Evolutionary conservation across 2,113 vertebrate genomes (phyloP), one percentile per base, ranked within the genome.

Genomic region (Motacilla tschutschensis): DNA sequence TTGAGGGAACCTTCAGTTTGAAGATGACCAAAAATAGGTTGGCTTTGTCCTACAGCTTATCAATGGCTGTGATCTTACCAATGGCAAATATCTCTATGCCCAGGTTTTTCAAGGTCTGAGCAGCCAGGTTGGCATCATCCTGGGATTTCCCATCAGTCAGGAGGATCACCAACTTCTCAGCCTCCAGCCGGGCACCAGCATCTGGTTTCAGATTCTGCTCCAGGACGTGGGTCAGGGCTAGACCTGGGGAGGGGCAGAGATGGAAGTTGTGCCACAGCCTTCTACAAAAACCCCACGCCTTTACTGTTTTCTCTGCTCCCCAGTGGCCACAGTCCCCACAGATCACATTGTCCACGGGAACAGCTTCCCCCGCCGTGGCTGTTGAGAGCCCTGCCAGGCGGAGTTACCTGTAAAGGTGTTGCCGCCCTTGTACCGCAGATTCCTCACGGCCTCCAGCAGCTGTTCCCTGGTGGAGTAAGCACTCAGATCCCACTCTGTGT

Each of bases 111-210:
- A 99, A 95, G 8, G 91, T 94, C 63, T 79, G 95, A 15, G 98
- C 98, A 5, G 98, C 97, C 5, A 95, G 64, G 11, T 90, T 95
- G 67, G 98, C 98, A 5, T 99, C 98, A 24, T 99, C 99, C 92
- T 99, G 99, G 83, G 99, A 99, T 93, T 99, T 99, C 38, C 99
- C 98, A 10, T 99, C 98, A 1, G 98, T 99, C 94, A 99, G 83
- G 18, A 99, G 95, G 28, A 99, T 79, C 47, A 99, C 77, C 76
- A 98, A 75, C 54, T 97, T 97, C 7, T 97, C 97, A 0, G 94
- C 95, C 43, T 96, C 97, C 2, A 90, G 35, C n/a, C 98, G 96
- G 1, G 97, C 96, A 0, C 99, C 99, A 0, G 97, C 96, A 4
- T 95, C 95, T 0, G 95, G 75, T 80, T 92, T 96, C 93, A 99